A percentile compares a stretch with the other conserved stretches of the same genome.
phyloP scores from a whole-genome alignment of 53 echinoderm and acorn worm species.

The Stichopus horrens region DNA sequence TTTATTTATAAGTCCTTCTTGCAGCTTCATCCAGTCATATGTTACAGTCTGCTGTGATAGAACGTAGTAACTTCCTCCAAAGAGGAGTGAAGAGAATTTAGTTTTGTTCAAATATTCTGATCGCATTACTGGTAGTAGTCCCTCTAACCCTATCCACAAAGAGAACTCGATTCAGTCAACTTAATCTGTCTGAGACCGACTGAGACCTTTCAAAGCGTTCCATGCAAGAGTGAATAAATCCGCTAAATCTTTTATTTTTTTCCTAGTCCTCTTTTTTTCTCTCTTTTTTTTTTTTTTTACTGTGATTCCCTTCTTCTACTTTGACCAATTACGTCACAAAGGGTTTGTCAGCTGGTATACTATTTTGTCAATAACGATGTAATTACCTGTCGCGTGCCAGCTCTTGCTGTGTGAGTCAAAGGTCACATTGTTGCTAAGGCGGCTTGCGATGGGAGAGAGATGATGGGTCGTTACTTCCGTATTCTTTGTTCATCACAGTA shows the following conservation, averaged over 20 bases:
- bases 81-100: too few relatives aligned
- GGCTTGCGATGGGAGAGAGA: background rate
- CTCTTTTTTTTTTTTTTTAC: background rate
- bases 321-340: slow-evolving; percentile 27
- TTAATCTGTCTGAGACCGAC: too few relatives aligned
- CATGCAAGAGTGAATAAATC: background rate
- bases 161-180: too few relatives aligned
- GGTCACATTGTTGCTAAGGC: slow-evolving; percentile 22
- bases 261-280: too few relatives aligned
- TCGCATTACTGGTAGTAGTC: too few relatives aligned
- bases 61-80: too few relatives aligned
- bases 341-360: background rate
- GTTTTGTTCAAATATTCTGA: too few relatives aligned
- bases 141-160: too few relatives aligned
- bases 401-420: background rate
- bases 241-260: background rate
- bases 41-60: too few relatives aligned
- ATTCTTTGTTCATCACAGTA: too few relatives aligned
- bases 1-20: too few relatives aligned
- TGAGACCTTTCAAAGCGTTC: background rate
- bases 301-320: slow-evolving; percentile 1
- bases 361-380: background rate
- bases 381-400: slow-evolving; percentile 27
- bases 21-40: too few relatives aligned
- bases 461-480: background rate